Percentiles rank a stretch among this genome's conserved stretches.
These are phyloP conservation scores for Deroplatys truncata DNA, from an alignment of 2,888 invertebrate genomes.

Conservation along the genomic window DNA sequence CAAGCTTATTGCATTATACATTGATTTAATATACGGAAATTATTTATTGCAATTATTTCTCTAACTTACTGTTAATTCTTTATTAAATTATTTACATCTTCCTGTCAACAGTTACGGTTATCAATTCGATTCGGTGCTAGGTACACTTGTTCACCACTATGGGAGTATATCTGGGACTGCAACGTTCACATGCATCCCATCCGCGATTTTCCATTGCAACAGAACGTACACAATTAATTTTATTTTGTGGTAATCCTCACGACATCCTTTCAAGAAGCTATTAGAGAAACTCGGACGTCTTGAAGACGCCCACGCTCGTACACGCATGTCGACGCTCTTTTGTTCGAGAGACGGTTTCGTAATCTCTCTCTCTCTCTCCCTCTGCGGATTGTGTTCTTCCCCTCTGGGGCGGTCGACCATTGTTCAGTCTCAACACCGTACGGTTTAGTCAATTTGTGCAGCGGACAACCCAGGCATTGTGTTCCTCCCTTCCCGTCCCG, in stretches of 20 bases:
- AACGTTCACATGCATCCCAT: too few species aligned
- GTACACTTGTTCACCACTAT: too few species aligned
- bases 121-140: too few species aligned
- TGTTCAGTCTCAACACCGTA: neutral
- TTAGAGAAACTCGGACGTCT: neutral
- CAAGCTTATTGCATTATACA: too few species aligned
- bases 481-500: neutral
- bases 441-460: slow-evolving; percentile 15
- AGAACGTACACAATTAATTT: neutral
- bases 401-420: neutral
- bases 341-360: neutral
- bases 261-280: neutral
- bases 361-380: neutral
- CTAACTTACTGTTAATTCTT: too few species aligned
- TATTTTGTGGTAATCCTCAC: neutral
- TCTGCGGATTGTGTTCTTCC: neutral
- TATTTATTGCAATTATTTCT: too few species aligned
- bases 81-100: too few species aligned
- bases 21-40: too few species aligned
- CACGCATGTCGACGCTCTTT: neutral
- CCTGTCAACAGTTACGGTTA: too few species aligned
- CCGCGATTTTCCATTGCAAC: too few species aligned
- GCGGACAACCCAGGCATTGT: slow-evolving; percentile 5
- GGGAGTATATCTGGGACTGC: too few species aligned
- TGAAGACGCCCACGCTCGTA: neutral